Conservation (phyloP, 1,140 invertebrate genomes). For the Triops cancriformis region DNA sequence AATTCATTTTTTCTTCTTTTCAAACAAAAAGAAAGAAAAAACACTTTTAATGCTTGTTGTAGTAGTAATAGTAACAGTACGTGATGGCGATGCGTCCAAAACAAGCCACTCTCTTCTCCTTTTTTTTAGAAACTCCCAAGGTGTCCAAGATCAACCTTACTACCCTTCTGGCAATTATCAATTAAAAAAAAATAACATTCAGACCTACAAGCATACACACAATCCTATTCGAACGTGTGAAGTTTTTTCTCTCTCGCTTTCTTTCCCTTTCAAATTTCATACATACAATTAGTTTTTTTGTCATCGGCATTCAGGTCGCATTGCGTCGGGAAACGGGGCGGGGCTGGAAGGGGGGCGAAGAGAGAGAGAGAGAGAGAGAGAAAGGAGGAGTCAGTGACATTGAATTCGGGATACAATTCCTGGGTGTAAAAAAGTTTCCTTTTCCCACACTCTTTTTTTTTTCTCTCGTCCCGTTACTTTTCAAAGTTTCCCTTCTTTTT, state of each 20-base stretch:
- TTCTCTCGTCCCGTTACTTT: not conserved
- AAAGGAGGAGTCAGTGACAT: slow-evolving; percentile 7
- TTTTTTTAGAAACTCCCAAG: not conserved
- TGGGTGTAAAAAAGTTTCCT: too few relatives aligned
- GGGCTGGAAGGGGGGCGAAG: too few relatives aligned
- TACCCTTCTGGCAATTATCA: not conserved
- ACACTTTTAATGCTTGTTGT: not conserved
- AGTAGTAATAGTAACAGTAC: not conserved
- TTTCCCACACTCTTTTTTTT: not conserved
- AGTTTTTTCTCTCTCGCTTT: too few relatives aligned
- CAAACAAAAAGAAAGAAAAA: not conserved
- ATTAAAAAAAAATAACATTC: not conserved
- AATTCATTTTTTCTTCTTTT: not conserved
- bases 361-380: not conserved
- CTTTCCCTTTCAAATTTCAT: not conserved
- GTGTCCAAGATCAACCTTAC: not conserved
- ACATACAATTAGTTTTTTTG: not conserved
- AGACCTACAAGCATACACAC: not conserved
- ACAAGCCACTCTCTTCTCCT: not conserved
- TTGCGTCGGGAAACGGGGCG: too few relatives aligned
- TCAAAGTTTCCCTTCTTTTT: not conserved
- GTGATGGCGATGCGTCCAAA: not conserved
- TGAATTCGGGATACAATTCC: not conserved
- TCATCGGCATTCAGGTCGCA: not conserved
- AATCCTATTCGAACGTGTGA: not conserved